Conservation (phyloP, 2,113 vertebrate genomes). For the Laterallus jamaicensis region DNA sequence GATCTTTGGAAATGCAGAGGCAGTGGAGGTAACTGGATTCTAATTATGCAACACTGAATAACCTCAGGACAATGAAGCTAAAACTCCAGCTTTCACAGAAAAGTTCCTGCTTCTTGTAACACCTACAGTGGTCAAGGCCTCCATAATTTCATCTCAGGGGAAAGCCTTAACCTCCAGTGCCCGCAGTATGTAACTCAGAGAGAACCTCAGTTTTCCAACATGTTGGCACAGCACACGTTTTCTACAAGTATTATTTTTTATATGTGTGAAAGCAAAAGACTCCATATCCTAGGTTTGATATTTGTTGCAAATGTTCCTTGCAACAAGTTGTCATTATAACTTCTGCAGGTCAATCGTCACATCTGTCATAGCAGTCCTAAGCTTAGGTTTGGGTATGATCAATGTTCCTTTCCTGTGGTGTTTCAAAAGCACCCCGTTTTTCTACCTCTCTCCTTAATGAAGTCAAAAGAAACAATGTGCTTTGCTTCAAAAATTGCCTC, state of each 20-base stretch:
- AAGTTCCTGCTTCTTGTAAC: background rate
- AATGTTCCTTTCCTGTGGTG: background rate
- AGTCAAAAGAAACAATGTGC: background rate
- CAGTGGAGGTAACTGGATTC: background rate
- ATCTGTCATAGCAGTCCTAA: background rate
- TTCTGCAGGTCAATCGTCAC: background rate
- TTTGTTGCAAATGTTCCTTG: background rate
- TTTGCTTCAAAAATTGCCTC: background rate
- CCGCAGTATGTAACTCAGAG: background rate
- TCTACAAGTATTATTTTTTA: background rate
- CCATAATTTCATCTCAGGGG: background rate
- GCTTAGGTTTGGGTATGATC: background rate
- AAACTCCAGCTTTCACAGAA: background rate
- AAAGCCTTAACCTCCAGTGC: background rate
- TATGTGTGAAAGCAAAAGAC: background rate
- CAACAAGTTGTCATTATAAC: background rate
- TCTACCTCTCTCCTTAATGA: background rate
- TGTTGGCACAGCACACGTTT: background rate
- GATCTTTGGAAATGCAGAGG: slow-evolving; percentile 32
- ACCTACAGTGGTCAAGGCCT: background rate
- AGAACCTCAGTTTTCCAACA: background rate
- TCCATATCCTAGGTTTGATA: background rate
- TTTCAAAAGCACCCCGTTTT: background rate
- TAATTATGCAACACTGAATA: slow-evolving; percentile 15
- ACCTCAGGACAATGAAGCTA: background rate